These are phyloP conservation scores for Labrus mixtus DNA, from an alignment of 2,113 vertebrate species.

Conservation along the genomic window DNA sequence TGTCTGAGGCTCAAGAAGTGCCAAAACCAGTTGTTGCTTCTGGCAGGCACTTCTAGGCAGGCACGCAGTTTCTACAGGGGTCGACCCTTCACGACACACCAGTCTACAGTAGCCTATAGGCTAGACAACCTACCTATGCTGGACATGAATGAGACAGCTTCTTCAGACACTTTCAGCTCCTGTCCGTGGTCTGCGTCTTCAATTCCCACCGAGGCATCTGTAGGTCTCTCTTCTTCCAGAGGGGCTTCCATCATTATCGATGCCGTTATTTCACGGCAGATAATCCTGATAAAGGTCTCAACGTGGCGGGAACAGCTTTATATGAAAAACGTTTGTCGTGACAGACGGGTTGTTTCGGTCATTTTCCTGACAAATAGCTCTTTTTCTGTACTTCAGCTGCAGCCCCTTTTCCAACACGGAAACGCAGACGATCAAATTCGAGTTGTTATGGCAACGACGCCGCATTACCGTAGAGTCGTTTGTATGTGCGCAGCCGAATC, in stretches of 20 bases:
- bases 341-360: background rate
- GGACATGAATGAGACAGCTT: slow-evolving; percentile 78
- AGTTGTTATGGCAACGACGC: slow-evolving; percentile 67
- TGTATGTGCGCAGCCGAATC: background rate
- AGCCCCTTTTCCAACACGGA: background rate
- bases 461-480: slow-evolving; percentile 1
- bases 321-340: background rate
- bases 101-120: background rate
- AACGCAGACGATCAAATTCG: background rate
- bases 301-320: background rate
- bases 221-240: background rate
- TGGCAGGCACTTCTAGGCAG: background rate
- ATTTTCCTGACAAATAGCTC: background rate
- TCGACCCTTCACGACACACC: background rate
- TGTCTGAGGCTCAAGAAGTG: slow-evolving; percentile 14
- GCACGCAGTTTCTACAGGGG: background rate
- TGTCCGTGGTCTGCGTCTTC: background rate
- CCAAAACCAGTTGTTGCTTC: slow-evolving; percentile 34
- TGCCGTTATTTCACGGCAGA: background rate
- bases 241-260: slow-evolving; percentile 52
- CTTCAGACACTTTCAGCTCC: slow-evolving; percentile 61
- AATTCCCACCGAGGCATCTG: background rate
- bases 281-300: background rate
- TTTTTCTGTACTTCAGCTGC: background rate
- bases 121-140: slow-evolving; percentile 77